A percentile compares a stretch with the other conserved stretches of the same genome.
Evolutionary conservation across 2,888 invertebrate genomes (phyloP).

Genomic region (Coelopa pilipes): DNA sequence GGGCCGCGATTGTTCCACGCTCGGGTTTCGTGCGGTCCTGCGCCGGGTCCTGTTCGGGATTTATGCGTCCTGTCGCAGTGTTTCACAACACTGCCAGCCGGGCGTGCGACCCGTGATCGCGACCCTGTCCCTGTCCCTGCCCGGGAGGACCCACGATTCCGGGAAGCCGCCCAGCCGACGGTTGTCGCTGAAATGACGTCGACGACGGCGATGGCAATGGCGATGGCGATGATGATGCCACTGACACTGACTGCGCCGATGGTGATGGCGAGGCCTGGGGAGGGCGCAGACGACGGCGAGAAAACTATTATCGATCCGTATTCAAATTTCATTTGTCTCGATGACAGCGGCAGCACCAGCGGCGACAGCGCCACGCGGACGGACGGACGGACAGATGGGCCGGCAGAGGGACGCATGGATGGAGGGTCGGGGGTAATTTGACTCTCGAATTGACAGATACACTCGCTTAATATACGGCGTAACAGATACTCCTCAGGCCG

Average conservation of each 20-base stretch:
- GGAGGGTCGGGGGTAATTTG: conserved; percentile 46
- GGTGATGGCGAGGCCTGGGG: no score
- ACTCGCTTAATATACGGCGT: conserved; percentile 34
- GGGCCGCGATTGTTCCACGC: background rate
- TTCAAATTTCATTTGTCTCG: conserved; percentile 52
- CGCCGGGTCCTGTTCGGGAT: conserved; percentile 39
- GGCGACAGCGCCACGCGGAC: no score
- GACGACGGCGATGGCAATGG: no score
- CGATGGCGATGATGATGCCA: no score
- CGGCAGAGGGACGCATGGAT: background rate
- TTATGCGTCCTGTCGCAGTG: conserved; percentile 61
- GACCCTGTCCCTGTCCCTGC: no score
- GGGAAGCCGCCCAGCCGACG: no score
- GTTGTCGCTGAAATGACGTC: no score
- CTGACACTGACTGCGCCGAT: no score
- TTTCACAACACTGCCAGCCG: conserved; percentile 59
- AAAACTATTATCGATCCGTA: conserved; percentile 48
- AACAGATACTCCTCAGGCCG: background rate
- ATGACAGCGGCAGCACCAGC: no score
- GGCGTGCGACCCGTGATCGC: conserved; percentile 46
- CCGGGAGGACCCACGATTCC: no score
- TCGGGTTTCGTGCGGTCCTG: background rate
- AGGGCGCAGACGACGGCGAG: no score
- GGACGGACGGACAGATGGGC: no score
- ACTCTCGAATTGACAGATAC: conserved; percentile 56